Evolutionary conservation across 2,113 vertebrate genomes (phyloP), one percentile per base, ranked within the genome.

Genomic region (Sisor rabdophorus): DNA sequence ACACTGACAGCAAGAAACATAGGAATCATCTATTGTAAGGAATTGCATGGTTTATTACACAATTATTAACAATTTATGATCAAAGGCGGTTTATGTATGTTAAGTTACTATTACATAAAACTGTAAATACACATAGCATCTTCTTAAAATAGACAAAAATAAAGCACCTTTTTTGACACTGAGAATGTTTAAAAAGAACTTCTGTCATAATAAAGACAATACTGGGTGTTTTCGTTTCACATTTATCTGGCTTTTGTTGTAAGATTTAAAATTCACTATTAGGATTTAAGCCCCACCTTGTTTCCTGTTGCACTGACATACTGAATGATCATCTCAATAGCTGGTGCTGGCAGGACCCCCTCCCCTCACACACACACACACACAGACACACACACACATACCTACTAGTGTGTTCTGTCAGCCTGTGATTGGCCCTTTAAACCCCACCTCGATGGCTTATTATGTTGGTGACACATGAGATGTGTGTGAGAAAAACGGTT

Each of bases 1-100:
- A 94, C 86, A 92, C 92, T 92, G 93, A 86, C 84, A 60, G 87
- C 53, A 28, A 63, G 11, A 63, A 70, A 22, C 40, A 54, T n/a
- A 58, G 24, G 4, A 36, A n/a, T 53, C n/a, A 64, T 44, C 50
- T n/a, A 50, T 16, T 32, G 19, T 40, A 24, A 68, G 61, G 76
- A 47, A 20, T 20, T 44, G 1, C 15, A 12, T 19, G 10, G 15
- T n/a, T 32, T 15, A 36, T 50, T 58, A 54, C 4, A 40, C 32
- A 71, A 1, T 53, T 54, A 10, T 30, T 55, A 13, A 53, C 47
- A 63, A 32, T 74, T 26, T 63, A 44, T 10, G 8, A 44, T 9
- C 10, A 48, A 67, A 65, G n/a, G 40, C n/a, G 15, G 5, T 65
- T 2, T 15, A 48, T 11, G 24, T 40, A 26, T 16, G 15, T 10